These are phyloP conservation scores for Tetropium fuscum DNA, from an alignment of 2,888 invertebrate genomes.

Conservation along the genomic window DNA sequence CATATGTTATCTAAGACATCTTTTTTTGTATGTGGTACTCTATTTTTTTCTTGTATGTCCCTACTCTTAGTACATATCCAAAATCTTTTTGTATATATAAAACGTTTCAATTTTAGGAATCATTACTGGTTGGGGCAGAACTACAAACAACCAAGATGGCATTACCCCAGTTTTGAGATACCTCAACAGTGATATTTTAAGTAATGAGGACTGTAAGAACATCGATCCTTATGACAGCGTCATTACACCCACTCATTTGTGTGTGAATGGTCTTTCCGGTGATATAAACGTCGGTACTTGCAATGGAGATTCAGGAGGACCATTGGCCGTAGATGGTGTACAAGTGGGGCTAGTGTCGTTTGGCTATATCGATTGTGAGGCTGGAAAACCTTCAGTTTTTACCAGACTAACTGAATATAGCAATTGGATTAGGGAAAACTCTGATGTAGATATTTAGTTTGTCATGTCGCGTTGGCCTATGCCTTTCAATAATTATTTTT, in stretches of 20 bases:
- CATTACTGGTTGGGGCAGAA: slow-evolving; percentile 28
- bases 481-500: too few species aligned
- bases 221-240: slow-evolving; percentile 17
- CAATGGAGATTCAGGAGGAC: slow-evolving; percentile 47
- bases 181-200: slow-evolving; percentile 30
- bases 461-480: too few species aligned
- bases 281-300: slow-evolving; percentile 35
- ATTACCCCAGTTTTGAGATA: slow-evolving; percentile 30
- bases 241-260: slow-evolving; percentile 35
- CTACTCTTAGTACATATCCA: too few species aligned
- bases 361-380: slow-evolving; percentile 30
- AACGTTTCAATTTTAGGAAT: slow-evolving; percentile 22
- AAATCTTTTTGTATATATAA: too few species aligned
- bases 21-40: too few species aligned
- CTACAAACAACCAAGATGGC: slow-evolving; percentile 19
- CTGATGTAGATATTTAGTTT: slow-evolving; percentile 27
- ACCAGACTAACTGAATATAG: slow-evolving; percentile 35
- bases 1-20: too few species aligned
- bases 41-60: too few species aligned
- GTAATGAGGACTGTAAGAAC: slow-evolving; percentile 35
- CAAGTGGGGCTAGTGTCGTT: slow-evolving; percentile 47
- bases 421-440: slow-evolving; percentile 32
- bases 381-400: slow-evolving; percentile 37
- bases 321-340: slow-evolving; percentile 35
- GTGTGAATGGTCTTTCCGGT: slow-evolving; percentile 24